Evolutionary conservation across 37 sponge, comb jelly and placozoan genomes (phyloP), one percentile per base, ranked within the genome.

Genomic region (Ephydatia muelleri): DNA sequence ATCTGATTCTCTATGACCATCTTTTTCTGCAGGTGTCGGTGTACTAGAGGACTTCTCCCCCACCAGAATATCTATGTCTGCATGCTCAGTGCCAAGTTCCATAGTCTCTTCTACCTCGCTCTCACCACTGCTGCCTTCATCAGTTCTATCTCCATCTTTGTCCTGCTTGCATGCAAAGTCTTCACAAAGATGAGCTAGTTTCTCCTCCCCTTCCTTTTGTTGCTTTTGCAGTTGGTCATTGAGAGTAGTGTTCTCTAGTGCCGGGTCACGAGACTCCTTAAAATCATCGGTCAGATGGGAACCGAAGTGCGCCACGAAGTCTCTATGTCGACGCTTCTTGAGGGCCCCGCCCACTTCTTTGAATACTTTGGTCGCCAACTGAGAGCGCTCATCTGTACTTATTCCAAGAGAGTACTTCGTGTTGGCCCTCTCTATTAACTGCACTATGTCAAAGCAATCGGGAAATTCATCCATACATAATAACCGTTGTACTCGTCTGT

Each of bases 151-250:
- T 30, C 68, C 34, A 39, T 83, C 78, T 21, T 75, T 38, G 73
- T 86, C 88, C 76, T 93, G 91, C 65, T 87, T 90, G 28, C 37
- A 25, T 0, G 78, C 91, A 93, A 87, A 93, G 0, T 88, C 88
- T 65, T 93, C 94, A 36, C 68, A 43, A n/a, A 93, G 5, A 9
- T 71, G 23, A 3, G 30, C 80, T 76, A 94, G 25, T 65, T 82
- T 88, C 2, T 64, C 65, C 65, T 88, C 28, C 0, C 82, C 91
- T 22, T 85, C 84, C 68, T 74, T 64, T 0, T 75, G 23, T 38
- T 70, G 82, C 70, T 79, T 57, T 22, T 81, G 67, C 36, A 94
- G 80, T 21, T 26, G 28, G 26, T 74, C 80, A 21, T 31, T 29
- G 6, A 94, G 84, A 6, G 21, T 12, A 26, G 30, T 30, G 36